Percentiles rank a stretch among this genome's conserved stretches.
Conservation (phyloP, 37 sponge, comb jelly and placozoan genomes). For the Halichondria panicea region DNA sequence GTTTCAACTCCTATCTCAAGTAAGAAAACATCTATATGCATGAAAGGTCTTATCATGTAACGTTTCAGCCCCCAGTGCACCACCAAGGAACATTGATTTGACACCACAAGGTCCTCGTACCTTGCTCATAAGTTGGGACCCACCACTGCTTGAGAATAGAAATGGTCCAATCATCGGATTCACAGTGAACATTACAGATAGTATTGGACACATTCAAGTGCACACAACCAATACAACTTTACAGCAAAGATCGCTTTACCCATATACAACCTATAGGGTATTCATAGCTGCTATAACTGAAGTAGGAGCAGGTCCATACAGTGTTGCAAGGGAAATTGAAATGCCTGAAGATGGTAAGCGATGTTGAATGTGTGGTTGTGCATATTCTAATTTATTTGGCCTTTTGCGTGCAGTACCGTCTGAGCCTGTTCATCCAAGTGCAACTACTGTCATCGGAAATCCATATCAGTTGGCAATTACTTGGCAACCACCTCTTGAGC, state of each 20-base stretch:
- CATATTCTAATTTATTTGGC: too few species aligned
- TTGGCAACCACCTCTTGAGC: conserved; percentile 1
- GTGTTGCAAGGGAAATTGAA: too few species aligned
- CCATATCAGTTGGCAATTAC: neutral
- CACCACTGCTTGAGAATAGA: conserved; percentile 1
- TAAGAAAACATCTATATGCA: neutral
- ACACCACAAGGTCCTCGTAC: neutral
- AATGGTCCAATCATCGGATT: conserved; percentile 9
- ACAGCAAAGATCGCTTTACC: too few species aligned
- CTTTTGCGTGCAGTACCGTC: neutral
- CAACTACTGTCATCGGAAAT: neutral
- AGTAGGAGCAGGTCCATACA: conserved; percentile 4
- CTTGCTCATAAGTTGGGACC: conserved; percentile 7
- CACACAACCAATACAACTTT: neutral
- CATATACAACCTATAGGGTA: conserved; percentile 1
- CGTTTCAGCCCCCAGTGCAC: conserved; percentile 5
- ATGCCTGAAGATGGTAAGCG: too few species aligned
- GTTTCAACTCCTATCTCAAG: conserved; percentile 1
- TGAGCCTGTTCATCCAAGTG: neutral
- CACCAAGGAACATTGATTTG: conserved; percentile 2
- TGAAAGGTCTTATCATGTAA: neutral
- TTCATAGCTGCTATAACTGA: conserved; percentile 5
- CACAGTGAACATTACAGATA: neutral
- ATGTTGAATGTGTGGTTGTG: too few species aligned
- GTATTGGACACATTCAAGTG: neutral